These are phyloP conservation scores for Parnassius mnemosyne DNA, from an alignment of 2,888 invertebrate species.

Conservation along the genomic window DNA sequence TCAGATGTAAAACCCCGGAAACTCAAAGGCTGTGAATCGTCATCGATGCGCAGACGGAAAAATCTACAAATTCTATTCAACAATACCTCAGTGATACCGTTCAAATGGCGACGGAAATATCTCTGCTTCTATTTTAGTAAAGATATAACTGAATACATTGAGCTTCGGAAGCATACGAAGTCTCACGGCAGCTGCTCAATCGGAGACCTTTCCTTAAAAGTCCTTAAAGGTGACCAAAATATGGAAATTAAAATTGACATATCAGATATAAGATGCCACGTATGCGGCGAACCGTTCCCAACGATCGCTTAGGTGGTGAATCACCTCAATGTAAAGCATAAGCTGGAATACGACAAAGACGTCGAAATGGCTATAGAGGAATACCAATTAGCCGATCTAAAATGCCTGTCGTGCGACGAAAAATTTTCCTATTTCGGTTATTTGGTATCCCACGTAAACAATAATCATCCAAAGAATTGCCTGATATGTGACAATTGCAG, in stretches of 20 bases:
- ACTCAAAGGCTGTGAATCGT: slow-evolving; percentile 61
- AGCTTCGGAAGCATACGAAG: slow-evolving; percentile 61
- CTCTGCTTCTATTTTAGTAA: slow-evolving; percentile 72
- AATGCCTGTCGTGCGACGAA: slow-evolving; percentile 58
- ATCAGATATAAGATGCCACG: slow-evolving; percentile 58
- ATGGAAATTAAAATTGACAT: slow-evolving; percentile 74
- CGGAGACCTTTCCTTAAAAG: slow-evolving; percentile 64
- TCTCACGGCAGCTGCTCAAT: slow-evolving; percentile 64
- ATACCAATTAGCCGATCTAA: slow-evolving; percentile 58
- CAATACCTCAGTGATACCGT: slow-evolving; percentile 68
- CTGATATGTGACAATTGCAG: slow-evolving; percentile 67
- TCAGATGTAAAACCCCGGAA: slow-evolving; percentile 65
- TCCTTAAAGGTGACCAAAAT: slow-evolving; percentile 67
- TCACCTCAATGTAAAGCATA: slow-evolving; percentile 58
- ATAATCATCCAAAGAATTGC: slow-evolving; percentile 67
- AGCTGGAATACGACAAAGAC: slow-evolving; percentile 56
- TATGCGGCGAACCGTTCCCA: slow-evolving; percentile 52
- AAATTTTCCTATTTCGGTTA: slow-evolving; percentile 69
- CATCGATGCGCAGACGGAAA: slow-evolving; percentile 65
- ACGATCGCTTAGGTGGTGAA: slow-evolving; percentile 50
- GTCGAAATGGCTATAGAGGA: slow-evolving; percentile 72
- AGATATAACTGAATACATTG: slow-evolving; percentile 55
- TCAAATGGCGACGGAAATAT: slow-evolving; percentile 75
- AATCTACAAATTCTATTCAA: slow-evolving; percentile 72
- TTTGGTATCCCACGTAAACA: slow-evolving; percentile 68